A percentile compares a stretch with the other conserved stretches of the same genome.
phyloP scores from a whole-genome alignment of 1,140 invertebrate genomes.

The Drosophila carrolli region DNA sequence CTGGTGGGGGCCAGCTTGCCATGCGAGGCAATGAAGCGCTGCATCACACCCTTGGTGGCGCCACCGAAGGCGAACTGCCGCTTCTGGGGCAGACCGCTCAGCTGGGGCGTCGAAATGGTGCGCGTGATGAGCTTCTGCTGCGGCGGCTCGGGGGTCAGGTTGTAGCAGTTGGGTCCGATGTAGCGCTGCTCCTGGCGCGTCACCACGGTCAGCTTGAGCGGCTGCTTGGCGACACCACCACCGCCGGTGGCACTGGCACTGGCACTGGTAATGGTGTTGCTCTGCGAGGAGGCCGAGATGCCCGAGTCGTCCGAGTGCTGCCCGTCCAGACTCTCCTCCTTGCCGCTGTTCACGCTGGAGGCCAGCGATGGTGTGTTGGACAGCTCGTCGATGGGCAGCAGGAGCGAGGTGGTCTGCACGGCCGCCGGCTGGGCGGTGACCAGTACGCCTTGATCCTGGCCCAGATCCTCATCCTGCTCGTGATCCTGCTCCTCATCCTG shows the following conservation, averaged over 20 bases:
- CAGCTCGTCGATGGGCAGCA: conserved; percentile 65
- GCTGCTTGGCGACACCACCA: conserved; percentile 12
- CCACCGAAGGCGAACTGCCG: conserved; percentile 87
- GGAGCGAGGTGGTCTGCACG: conserved; percentile 33
- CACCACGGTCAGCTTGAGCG: conserved; percentile 52
- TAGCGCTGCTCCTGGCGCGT: conserved; percentile 69
- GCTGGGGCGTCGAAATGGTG: conserved; percentile 87
- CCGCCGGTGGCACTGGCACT: background rate
- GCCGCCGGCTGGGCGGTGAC: conserved; percentile 65
- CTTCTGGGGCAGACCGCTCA: conserved; percentile 82
- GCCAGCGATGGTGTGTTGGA: conserved; percentile 71
- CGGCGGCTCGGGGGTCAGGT: conserved; percentile 84
- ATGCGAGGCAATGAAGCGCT: conserved; percentile 90
- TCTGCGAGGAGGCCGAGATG: conserved; percentile 76
- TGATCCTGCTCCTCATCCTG: conserved; percentile 7
- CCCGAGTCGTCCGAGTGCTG: conserved; percentile 81
- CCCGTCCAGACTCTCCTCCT: conserved; percentile 78
- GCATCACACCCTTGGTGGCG: conserved; percentile 90
- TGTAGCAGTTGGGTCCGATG: conserved; percentile 83
- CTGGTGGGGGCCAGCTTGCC: conserved; percentile 86
- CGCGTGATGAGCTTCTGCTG: conserved; percentile 86
- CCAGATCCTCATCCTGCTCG: background rate
- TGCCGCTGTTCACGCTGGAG: conserved; percentile 70
- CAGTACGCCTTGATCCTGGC: conserved; percentile 46
- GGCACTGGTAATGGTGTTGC: conserved; percentile 35